Evolutionary conservation across 2,888 invertebrate species (phyloP).

Genomic region (Raillietiella orientalis): DNA sequence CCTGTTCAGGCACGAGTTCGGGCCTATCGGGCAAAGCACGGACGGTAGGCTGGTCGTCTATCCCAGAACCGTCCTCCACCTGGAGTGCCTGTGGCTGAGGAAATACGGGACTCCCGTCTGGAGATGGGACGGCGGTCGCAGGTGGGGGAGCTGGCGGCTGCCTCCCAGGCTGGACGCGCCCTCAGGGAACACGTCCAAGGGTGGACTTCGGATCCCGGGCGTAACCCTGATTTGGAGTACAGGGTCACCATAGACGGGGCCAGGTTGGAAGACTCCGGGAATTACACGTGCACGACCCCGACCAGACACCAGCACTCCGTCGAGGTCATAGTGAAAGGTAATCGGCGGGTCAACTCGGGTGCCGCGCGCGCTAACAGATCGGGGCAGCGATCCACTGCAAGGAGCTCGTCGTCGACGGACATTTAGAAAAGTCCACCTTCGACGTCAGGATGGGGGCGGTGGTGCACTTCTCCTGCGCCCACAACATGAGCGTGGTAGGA

Average conservation of each 20-base stretch:
- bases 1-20: slow-evolving; percentile 40
- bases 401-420: slow-evolving; percentile 32
- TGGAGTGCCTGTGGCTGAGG: slow-evolving; percentile 63
- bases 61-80: slow-evolving; percentile 49
- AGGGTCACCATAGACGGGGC: slow-evolving; percentile 47
- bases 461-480: slow-evolving; percentile 36
- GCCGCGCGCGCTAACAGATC: no score
- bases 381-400: slow-evolving; percentile 45
- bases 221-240: slow-evolving; percentile 44
- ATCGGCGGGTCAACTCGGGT: no score
- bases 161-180: no score
- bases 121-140: no score
- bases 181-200: slow-evolving; percentile 34
- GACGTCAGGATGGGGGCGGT: slow-evolving; percentile 38
- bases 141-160: no score
- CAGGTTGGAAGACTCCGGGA: slow-evolving; percentile 45
- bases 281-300: slow-evolving; percentile 53
- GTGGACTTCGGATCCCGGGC: slow-evolving; percentile 44
- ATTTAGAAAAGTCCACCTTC: slow-evolving; percentile 31
- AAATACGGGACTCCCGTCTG: slow-evolving; percentile 56
- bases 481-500: slow-evolving; percentile 46
- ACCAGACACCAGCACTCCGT: slow-evolving; percentile 41
- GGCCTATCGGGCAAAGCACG: slow-evolving; percentile 55
- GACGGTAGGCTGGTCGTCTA: slow-evolving; percentile 54
- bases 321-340: slow-evolving; percentile 43